These are phyloP conservation scores for Eutrigla gurnardus DNA, from an alignment of 2,797 vertebrate genomes.

Conservation along the genomic window DNA sequence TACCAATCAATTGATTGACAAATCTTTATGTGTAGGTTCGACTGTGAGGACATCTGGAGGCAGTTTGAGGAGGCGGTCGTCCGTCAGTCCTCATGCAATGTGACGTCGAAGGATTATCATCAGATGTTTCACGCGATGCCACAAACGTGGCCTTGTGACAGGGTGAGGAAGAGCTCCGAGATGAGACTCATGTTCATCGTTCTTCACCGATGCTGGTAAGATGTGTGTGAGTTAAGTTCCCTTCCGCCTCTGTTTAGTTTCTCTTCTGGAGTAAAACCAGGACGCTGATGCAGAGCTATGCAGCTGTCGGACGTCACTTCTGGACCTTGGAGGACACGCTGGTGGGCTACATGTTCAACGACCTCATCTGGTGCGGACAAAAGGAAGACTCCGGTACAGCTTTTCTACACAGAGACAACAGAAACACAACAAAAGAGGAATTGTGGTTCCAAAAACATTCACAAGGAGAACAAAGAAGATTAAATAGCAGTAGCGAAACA, in stretches of 20 bases:
- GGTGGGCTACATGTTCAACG: conserved; percentile 86
- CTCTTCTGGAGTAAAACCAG: conserved; percentile 88
- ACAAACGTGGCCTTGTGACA: conserved; percentile 75
- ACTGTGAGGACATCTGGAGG: conserved; percentile 82
- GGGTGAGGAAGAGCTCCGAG: conserved; percentile 50
- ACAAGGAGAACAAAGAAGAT: background rate
- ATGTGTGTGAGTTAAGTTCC: background rate
- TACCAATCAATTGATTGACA: background rate
- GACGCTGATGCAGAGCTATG: conserved; percentile 78
- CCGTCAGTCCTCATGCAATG: conserved; percentile 66
- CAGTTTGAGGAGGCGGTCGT: conserved; percentile 72
- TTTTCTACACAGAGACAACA: background rate
- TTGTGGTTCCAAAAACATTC: background rate
- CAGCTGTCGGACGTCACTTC: conserved; percentile 67
- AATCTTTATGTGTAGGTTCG: conserved; percentile 58
- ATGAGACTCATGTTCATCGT: rapidly evolving
- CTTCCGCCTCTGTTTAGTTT: conserved; percentile 63
- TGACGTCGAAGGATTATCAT: conserved; percentile 69
- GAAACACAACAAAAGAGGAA: background rate
- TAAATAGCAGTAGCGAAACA: background rate
- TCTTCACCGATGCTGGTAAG: background rate
- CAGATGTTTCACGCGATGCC: conserved; percentile 69
- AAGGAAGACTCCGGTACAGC: conserved; percentile 69
- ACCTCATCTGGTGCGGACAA: conserved; percentile 85
- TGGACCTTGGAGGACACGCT: conserved; percentile 87